A percentile compares a stretch with the other conserved stretches of the same genome.
Conservation (phyloP, 2,888 invertebrate species). For the Neoascia interrupta region DNA sequence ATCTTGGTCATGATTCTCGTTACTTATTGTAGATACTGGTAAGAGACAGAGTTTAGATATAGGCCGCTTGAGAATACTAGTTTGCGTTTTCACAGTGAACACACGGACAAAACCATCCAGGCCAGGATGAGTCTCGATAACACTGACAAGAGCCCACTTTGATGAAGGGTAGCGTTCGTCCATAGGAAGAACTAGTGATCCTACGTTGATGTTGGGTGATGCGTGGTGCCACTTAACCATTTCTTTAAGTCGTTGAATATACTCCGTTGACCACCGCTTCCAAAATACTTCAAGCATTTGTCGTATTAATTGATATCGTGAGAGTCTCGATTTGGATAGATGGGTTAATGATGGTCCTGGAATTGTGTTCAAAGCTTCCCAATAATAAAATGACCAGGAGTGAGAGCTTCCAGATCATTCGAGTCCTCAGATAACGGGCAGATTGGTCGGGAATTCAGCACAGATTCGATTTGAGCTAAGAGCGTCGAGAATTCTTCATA, state of each 20-base stretch:
- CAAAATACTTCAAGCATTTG: slow-evolving; percentile 3
- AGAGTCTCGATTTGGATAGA: not conserved
- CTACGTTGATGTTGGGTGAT: not conserved
- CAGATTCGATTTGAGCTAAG: slow-evolving; percentile 67
- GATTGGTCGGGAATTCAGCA: slow-evolving; percentile 15
- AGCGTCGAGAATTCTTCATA: slow-evolving; percentile 38
- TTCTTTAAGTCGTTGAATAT: not conserved
- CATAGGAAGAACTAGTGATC: not conserved
- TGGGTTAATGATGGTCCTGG: not conserved
- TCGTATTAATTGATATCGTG: not conserved
- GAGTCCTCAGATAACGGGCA: slow-evolving; percentile 24
- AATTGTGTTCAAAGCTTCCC: not conserved
- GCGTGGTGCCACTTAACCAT: slow-evolving; percentile 2
- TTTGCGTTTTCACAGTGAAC: not conserved
- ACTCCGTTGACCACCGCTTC: slow-evolving; percentile 5
- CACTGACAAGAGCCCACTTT: slow-evolving; percentile 1
- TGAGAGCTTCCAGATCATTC: slow-evolving; percentile 61
- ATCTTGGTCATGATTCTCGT: not conserved
- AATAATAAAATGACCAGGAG: not conserved
- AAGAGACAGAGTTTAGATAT: not conserved
- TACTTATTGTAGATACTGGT: not conserved
- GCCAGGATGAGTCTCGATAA: slow-evolving; percentile 3
- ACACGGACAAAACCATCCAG: not conserved
- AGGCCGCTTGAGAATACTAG: not conserved
- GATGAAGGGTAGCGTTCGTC: slow-evolving; percentile 11